A percentile compares a stretch with the other conserved stretches of the same genome.
phyloP scores from a whole-genome alignment of 1,140 invertebrate genomes.

The Drosophila rhopaloa region DNA sequence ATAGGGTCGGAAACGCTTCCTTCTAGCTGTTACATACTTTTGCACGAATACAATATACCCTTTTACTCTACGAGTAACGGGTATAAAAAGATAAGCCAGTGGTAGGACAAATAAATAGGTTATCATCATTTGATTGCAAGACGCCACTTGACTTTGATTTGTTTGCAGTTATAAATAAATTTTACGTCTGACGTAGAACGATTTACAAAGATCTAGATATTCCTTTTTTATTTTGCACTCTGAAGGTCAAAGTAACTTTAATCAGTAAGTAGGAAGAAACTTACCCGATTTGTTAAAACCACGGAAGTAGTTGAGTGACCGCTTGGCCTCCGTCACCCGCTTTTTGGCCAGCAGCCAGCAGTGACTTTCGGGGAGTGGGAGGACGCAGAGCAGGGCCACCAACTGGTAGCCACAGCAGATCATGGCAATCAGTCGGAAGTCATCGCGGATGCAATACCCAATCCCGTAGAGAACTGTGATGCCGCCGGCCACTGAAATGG shows the following conservation, averaged over 20 bases:
- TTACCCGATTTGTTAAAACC: conserved; percentile 84
- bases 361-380: conserved; percentile 89
- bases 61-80: too few species aligned
- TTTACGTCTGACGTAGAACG: too few species aligned
- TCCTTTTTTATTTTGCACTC: not conserved
- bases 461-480: conserved; percentile 87
- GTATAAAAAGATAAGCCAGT: conserved; percentile 18
- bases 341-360: conserved; percentile 88
- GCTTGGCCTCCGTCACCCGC: conserved; percentile 86
- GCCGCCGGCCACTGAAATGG: conserved; percentile 87
- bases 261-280: not conserved
- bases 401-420: conserved; percentile 87
- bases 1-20: too few species aligned
- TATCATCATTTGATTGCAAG: conserved; percentile 16
- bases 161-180: conserved; percentile 4
- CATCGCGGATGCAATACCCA: conserved; percentile 87
- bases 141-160: conserved; percentile 36
- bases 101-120: not conserved
- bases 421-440: conserved; percentile 87
- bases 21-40: too few species aligned
- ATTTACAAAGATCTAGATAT: not conserved
- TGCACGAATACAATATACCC: too few species aligned
- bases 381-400: conserved; percentile 85
- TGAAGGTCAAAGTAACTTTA: not conserved
- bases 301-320: conserved; percentile 86